Evolutionary conservation across 2,113 vertebrate genomes (phyloP).

Genomic region (Oophaga pumilio): DNA sequence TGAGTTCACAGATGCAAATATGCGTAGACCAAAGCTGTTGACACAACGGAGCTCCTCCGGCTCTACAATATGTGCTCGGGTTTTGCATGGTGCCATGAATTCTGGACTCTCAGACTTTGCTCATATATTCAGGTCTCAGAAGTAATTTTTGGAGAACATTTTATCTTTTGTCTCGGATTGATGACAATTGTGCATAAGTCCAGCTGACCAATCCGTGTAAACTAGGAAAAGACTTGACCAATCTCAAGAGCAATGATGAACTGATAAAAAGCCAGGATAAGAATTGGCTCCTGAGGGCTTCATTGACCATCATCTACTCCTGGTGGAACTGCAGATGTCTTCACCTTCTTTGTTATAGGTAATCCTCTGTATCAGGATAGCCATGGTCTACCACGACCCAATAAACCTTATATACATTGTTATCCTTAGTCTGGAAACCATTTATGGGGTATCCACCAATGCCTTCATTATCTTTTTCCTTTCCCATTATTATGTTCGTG

Average conservation of each 20-base stretch:
- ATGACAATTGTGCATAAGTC: neutral
- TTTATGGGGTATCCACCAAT: neutral
- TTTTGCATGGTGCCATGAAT: neutral
- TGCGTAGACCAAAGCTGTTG: neutral
- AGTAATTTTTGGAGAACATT: neutral
- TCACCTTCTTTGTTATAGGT: neutral
- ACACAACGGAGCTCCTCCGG: neutral
- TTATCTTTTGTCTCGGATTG: neutral
- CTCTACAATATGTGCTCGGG: neutral
- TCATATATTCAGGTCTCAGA: neutral
- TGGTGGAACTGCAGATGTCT: neutral
- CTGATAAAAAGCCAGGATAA: neutral
- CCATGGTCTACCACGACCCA: neutral
- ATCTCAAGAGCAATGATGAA: neutral
- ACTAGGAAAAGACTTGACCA: neutral
- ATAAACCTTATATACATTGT: neutral
- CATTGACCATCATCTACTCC: neutral
- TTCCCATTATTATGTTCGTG: neutral
- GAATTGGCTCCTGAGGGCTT: neutral
- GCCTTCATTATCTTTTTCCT: neutral
- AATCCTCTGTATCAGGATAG: neutral
- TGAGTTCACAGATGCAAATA: neutral
- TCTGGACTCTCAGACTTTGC: neutral
- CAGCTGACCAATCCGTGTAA: neutral
- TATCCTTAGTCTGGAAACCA: neutral